Evolutionary conservation across 2,888 invertebrate genomes (phyloP), one percentile per base, ranked within the genome.

Genomic region (Serrognathus titanus): DNA sequence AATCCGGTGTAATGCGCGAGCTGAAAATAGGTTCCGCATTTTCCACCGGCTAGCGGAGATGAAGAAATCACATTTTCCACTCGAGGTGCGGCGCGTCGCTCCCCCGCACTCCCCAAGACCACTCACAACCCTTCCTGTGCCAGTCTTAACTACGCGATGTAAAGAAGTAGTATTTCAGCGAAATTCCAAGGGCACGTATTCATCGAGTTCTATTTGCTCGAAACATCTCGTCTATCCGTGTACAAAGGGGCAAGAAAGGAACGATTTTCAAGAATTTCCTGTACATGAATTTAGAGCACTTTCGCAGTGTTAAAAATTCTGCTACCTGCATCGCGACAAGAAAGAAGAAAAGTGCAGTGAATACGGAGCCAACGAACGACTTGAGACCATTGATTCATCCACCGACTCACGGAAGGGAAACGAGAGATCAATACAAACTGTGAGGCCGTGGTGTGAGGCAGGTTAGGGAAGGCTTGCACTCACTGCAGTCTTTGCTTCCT

Each of bases 51-150:
- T 41, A 46, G 55, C 51, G 63, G 68, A 74, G 73, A 77, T 74
- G 76, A 77, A 77, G 76, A 77, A 77, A 77, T 77, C 75, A 74
- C 74, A 76, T 77, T 77, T 77, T 77, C 75, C 75, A 77, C 76
- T 77, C 71, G 71, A 75, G 70, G 71, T 72, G 69, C 60, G 62
- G 62, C 65, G 59, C 58, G 49, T 63, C 60, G 53, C 45, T 58
- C 51, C 56, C 60, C 52, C 38, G 64, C 64, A 57, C 59, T 63
- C 66, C 69, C 69, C 66, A 71, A 72, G 74, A 76, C 75, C 75
- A 76, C 76, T 76, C 75, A 76, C 70, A 69, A 69, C 71, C 70
- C 76, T 75, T 75, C 63, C 62, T 64, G 65, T 62, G 53, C 69
- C 71, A 71, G 71, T 75, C 75, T 76, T 75, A 75, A 74, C 74